phyloP scores from a whole-genome alignment of 2,113 vertebrate species.

The Apteryx mantelli region DNA sequence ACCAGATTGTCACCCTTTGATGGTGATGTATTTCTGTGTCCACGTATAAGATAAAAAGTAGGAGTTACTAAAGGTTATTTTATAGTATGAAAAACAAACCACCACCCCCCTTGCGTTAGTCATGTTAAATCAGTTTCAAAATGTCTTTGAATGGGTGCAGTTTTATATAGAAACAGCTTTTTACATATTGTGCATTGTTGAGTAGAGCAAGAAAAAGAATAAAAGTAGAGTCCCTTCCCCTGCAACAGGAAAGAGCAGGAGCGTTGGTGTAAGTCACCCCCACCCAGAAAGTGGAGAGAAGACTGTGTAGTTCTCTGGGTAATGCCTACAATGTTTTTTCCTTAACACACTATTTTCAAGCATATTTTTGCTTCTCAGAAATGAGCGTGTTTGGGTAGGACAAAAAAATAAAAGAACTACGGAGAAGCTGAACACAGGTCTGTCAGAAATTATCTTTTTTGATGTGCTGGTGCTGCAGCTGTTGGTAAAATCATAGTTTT shows the following conservation, averaged over 20 bases:
- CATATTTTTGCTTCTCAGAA: slow-evolving; percentile 23
- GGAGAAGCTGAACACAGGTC: not conserved
- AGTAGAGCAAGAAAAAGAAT: not conserved
- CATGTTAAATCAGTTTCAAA: slow-evolving; percentile 13
- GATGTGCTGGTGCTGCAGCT: not conserved
- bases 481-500: not conserved
- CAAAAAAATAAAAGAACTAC: not conserved
- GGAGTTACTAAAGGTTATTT: not conserved
- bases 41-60: slow-evolving; percentile 9
- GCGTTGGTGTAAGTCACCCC: not conserved
- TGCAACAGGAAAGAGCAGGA: not conserved
- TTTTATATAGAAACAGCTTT: slow-evolving; percentile 2
- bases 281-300: not conserved
- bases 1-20: slow-evolving; percentile 16
- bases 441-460: not conserved
- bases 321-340: not conserved
- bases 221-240: not conserved
- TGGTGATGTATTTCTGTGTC: slow-evolving; percentile 15
- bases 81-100: not conserved
- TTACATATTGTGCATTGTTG: not conserved
- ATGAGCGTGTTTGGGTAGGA: not conserved
- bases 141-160: not conserved
- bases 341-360: not conserved
- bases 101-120: not conserved
- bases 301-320: not conserved